Base-by-base conservation (phyloP, 2,888 invertebrate genomes). In the Pterobdella sp. region DNA sequence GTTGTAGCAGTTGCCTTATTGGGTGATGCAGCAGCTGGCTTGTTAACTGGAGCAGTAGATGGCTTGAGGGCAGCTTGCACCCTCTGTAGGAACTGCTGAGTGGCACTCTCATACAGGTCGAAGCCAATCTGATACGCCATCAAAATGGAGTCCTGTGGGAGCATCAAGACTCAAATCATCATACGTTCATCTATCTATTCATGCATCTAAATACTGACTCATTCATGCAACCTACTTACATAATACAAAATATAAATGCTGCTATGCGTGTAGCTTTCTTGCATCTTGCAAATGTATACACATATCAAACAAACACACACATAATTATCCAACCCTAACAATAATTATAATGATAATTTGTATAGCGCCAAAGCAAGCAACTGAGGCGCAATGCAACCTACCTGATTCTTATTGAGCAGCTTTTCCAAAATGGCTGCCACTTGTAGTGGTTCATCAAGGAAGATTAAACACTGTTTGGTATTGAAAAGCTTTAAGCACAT, bases 101-200 rank as follows among this genome's bases (percentile, higher is more conserved):
- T 96, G 0, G 97, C 98, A 63, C 94, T 95, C 84, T 99, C 98
- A 82, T 98, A 98, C 79, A 99, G 87, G 87, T 99, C 98, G 85
- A 99, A 99, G 0, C 90, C 95, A 80, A 99, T 95, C 86, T 99
- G 98, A 85, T 94, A 98, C 0, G 95, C 95, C 93, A 97, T 96
- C 60, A 97, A 86, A 74, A 91, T 90, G 77, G 89, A 90, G 76
- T 92, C 90, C 84, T 85, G 79, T 49, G 74, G 64, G n/a, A n/a
- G n/a, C n/a, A n/a, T n/a, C n/a, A n/a, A n/a, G n/a, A n/a, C n/a
- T n/a, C n/a, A n/a, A n/a, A n/a, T n/a, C n/a, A n/a, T n/a, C n/a
- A n/a, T n/a, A n/a, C n/a, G n/a, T n/a, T n/a, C n/a, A n/a, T n/a
- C n/a, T n/a, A n/a, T n/a, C n/a, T n/a, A n/a, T n/a, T n/a, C n/a